Percentiles rank a stretch among this genome's conserved stretches.
These are phyloP conservation scores for Guaruba guarouba DNA, from an alignment of 2,113 vertebrate genomes.

Conservation along the genomic window DNA sequence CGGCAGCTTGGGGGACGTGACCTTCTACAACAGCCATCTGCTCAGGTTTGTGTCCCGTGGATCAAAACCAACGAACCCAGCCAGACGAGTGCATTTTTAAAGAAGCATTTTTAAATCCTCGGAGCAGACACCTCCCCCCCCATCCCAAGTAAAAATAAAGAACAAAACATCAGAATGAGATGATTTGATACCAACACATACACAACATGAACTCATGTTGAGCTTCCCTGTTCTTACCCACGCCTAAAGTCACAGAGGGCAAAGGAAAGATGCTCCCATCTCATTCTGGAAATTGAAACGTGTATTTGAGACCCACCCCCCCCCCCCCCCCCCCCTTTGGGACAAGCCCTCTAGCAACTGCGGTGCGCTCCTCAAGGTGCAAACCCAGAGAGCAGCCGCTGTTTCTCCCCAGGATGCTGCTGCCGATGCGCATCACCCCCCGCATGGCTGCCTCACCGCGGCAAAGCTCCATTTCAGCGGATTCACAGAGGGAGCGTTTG, in stretches of 20 bases:
- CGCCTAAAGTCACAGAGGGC: slow-evolving; percentile 47
- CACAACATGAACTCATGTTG: slow-evolving; percentile 58
- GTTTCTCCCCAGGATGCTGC: neutral
- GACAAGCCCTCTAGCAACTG: neutral
- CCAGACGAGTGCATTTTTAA: neutral
- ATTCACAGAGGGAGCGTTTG: neutral
- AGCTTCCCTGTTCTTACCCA: slow-evolving; percentile 58
- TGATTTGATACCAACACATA: slow-evolving; percentile 68
- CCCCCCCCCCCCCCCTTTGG: neutral
- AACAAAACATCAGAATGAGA: slow-evolving; percentile 81
- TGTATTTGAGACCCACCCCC: slow-evolving; percentile 3
- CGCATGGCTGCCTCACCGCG: neutral
- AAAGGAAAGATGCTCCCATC: slow-evolving; percentile 86
- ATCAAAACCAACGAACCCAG: neutral
- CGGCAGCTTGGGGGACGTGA: neutral
- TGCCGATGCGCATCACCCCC: neutral
- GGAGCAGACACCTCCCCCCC: slow-evolving; percentile 71
- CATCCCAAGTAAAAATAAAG: slow-evolving; percentile 60
- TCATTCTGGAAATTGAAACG: slow-evolving; percentile 76
- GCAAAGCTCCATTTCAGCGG: neutral
- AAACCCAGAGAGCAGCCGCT: neutral
- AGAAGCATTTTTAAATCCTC: slow-evolving; percentile 76
- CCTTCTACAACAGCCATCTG: neutral
- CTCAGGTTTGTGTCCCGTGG: slow-evolving; percentile 19
- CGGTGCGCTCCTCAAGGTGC: rapidly evolving